These are phyloP conservation scores for Siphonodentalium dalli DNA, from an alignment of 2,888 invertebrate species.

Conservation along the genomic window DNA sequence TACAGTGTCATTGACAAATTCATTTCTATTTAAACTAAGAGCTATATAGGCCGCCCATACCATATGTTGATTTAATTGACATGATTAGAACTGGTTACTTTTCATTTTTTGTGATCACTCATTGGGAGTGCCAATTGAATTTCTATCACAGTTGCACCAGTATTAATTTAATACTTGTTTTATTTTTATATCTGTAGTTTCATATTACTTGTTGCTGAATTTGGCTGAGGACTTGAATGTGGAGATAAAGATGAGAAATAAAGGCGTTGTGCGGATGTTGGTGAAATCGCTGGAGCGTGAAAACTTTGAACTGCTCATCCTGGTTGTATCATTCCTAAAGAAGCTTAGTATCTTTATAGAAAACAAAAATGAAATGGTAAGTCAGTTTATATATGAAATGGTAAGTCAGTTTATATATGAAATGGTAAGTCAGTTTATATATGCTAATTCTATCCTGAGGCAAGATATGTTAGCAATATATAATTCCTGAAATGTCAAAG, in stretches of 20 bases:
- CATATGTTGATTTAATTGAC: no score
- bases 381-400: constrained; percentile 75
- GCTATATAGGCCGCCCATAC: no score
- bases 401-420: constrained; percentile 70
- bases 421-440: constrained; percentile 73
- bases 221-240: constrained; percentile 94
- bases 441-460: no score
- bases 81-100: background rate
- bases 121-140: background rate
- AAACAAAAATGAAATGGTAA: constrained; percentile 90
- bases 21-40: no score
- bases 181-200: constrained; percentile 70
- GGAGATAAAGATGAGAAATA: constrained; percentile 96
- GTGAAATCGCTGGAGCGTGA: constrained; percentile 88
- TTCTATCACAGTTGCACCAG: background rate
- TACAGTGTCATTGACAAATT: no score
- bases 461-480: no score
- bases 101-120: background rate
- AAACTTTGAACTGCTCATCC: constrained; percentile 85
- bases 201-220: constrained; percentile 90
- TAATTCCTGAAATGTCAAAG: no score
- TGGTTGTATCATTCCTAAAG: constrained; percentile 92
- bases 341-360: constrained; percentile 93
- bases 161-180: background rate
- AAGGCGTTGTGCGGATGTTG: constrained; percentile 86